Base-by-base conservation (phyloP, 2,888 invertebrate genomes). In the Tholera decimalis region DNA sequence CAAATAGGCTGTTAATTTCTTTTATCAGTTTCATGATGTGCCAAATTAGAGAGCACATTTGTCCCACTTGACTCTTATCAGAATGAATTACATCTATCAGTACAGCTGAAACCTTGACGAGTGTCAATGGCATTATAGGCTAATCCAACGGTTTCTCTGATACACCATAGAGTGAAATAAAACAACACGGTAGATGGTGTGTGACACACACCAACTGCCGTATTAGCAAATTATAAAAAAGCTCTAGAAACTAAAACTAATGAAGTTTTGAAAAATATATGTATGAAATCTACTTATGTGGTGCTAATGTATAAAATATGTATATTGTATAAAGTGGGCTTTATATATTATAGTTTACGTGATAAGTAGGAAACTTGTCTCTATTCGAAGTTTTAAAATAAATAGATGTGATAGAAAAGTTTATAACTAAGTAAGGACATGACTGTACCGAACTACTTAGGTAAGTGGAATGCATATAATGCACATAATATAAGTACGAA, bases 211-310 rank as follows among this genome's bases (percentile, higher is more conserved):
- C 62, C 59, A 74, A 57, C 74, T 79, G 60, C 33, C 79, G 79
- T 81, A 74, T 65, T 56, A 68, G 81, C 83, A 81, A 83, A 83
- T 74, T 78, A 84, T 81, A 82, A 71, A 70, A n/a, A 87, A 85
- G 88, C 86, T 79, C 80, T 77, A 83, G 82, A 76, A 83, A 83
- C 74, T 79, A 79, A 70, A 82, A 71, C 63, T 73, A 78, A 73
- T 79, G 70, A 63, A 60, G 65, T 60, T 51, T 37, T 53, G 51
- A 57, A 35, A 57, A 61, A 47, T 4, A 35, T 35, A 72, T 15
- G 39, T 67, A 58, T 30, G 44, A 55, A 46, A 66, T 63, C 26
- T 44, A 61, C 57, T 67, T 71, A 65, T 70, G 76, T 61, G 11
- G 80, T 72, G 76, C 80, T 61, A 47, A 35, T 59, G 57, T 56